Base-by-base conservation (phyloP, 2,113 vertebrate genomes). In the Corythaeola cristata region DNA sequence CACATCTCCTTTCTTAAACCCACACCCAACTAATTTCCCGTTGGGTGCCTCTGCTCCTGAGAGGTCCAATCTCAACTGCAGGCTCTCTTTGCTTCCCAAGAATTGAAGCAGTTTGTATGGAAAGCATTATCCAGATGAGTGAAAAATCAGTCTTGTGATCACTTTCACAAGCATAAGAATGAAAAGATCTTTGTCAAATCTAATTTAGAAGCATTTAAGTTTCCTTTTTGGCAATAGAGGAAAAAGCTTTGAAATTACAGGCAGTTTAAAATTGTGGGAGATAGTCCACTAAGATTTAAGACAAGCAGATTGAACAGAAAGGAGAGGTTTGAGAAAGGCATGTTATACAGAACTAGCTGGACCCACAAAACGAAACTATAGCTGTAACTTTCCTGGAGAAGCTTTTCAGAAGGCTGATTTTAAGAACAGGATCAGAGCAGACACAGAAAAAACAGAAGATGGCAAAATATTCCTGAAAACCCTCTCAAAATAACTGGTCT, bases 101-200 rank as follows among this genome's bases (percentile, higher is more conserved):
- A 93, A 53, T 0, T 49, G 27, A 87, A 58, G n/a, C 3, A 8
- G 21, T 81, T 85, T 87, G 33, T 60, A 92, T 69, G 63, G 75
- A 86, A 95, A 91, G 49, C 53, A 78, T 92, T 95, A 95, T 33
- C 60, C 39, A 74, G 56, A n/a, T 15, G 23, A 90, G 41, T 10
- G 30, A 53, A 41, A 79, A 49, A 35, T 28, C 45, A 60, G n/a
- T 71, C 39, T 52, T 71, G 45, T 63, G 60, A 92, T 87, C 64
- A 39, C 56, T 92, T 94, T 68, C 68, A 39, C 27, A 44, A 80
- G 39, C 3, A 0, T 72, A 68, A 91, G 60, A 91, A 91, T 45
- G 47, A 87, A 92, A 93, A 89, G 30, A 95, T 92, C 30, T 87
- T 96, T 72, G 52, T 96, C 91, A 84, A 68, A 71, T 75, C 26